Conservation (phyloP, 2,888 invertebrate species). For the Idaea biselata region DNA sequence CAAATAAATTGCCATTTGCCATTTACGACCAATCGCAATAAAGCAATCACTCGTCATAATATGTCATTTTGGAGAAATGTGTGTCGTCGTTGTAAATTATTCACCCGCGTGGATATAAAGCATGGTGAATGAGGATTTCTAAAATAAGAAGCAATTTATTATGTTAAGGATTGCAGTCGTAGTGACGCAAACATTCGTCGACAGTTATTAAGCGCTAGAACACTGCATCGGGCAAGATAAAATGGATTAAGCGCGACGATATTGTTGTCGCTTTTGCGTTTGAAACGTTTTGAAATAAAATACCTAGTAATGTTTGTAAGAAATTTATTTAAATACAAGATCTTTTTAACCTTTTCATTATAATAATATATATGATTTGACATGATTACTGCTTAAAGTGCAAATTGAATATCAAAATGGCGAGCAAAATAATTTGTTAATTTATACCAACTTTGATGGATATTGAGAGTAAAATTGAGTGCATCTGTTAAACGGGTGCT, state of each 20-base stretch:
- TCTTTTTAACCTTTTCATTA: no score
- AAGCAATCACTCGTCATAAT: constrained; percentile 55
- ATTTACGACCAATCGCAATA: constrained; percentile 28
- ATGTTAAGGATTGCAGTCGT: constrained; percentile 65
- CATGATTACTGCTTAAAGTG: no score
- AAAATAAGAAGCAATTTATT: constrained; percentile 78
- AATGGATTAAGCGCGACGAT: constrained; percentile 44
- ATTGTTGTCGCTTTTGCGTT: constrained; percentile 56
- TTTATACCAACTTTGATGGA: constrained; percentile 33
- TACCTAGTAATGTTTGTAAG: constrained; percentile 24
- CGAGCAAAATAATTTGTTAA: background rate
- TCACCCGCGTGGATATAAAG: constrained; percentile 55
- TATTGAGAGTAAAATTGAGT: constrained; percentile 59
- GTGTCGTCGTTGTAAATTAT: constrained; percentile 60
- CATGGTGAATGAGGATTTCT: constrained; percentile 72
- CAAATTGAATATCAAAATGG: constrained; percentile 6
- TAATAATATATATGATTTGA: background rate
- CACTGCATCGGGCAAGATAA: constrained; percentile 61
- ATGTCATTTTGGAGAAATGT: constrained; percentile 61
- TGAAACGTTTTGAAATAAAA: constrained; percentile 49
- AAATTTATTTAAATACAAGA: background rate
- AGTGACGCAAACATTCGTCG: constrained; percentile 74
- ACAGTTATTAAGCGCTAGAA: constrained; percentile 77
- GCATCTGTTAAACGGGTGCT: constrained; percentile 56
- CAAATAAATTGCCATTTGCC: constrained; percentile 13